Conservation (phyloP, 2,888 invertebrate genomes). For the Pyralis farinalis region DNA sequence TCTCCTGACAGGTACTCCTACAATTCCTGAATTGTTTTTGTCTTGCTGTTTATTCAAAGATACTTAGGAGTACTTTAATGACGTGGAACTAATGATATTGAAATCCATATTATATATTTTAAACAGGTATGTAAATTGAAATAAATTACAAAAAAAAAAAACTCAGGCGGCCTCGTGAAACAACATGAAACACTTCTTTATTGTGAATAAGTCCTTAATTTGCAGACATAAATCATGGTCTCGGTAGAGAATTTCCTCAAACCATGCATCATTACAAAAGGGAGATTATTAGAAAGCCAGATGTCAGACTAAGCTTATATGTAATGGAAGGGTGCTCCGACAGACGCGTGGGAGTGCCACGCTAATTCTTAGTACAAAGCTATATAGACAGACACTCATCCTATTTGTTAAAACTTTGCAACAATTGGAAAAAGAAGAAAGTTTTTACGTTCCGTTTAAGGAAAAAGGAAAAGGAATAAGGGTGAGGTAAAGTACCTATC, state of each 20-base stretch:
- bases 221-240: background rate
- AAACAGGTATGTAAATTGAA: no score
- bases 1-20: no score
- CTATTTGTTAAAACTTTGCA: conserved; percentile 3
- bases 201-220: background rate
- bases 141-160: no score
- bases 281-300: background rate
- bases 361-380: conserved; percentile 4
- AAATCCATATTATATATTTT: no score
- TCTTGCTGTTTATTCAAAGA: no score
- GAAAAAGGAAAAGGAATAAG: background rate
- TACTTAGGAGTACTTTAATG: no score
- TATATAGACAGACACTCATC: conserved; percentile 2
- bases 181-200: no score
- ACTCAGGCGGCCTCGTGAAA: no score
- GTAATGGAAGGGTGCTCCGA: background rate
- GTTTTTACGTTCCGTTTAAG: conserved; percentile 1
- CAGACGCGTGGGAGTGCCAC: background rate
- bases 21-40: no score
- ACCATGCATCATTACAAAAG: background rate
- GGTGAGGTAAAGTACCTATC: background rate
- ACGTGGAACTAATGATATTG: no score
- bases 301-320: background rate
- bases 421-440: conserved; percentile 4
- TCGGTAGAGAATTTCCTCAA: background rate